Evolutionary conservation across 2,797 vertebrate species (phyloP).

Genomic region (Clamator glandarius): DNA sequence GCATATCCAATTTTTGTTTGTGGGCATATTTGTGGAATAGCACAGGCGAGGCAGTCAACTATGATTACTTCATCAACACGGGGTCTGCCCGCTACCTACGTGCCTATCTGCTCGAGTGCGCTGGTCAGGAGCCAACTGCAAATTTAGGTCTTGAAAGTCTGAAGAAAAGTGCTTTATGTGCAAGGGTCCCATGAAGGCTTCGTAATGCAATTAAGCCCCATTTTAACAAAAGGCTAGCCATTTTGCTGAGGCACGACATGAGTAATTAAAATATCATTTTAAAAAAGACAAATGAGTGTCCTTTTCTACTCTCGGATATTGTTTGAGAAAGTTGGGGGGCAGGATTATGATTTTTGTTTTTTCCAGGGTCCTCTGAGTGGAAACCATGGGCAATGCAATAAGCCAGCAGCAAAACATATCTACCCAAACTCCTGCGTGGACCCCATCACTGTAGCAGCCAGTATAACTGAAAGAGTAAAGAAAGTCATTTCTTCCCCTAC

Average conservation of each 20-base stretch:
- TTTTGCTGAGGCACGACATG: conserved; percentile 61
- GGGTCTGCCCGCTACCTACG: conserved; percentile 79
- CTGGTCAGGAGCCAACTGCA: conserved; percentile 83
- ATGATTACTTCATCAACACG: conserved; percentile 75
- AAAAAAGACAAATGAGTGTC: conserved; percentile 62
- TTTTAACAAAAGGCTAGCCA: conserved; percentile 72
- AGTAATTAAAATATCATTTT: conserved; percentile 75
- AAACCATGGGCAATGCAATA: neutral
- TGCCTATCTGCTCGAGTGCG: conserved; percentile 89
- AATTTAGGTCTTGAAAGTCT: conserved; percentile 81
- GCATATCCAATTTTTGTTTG: conserved; percentile 75
- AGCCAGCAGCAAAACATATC: neutral
- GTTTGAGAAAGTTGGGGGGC: neutral
- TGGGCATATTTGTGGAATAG: conserved; percentile 66
- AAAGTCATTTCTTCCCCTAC: neutral
- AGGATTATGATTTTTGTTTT: conserved; percentile 49
- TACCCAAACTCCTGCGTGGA: neutral
- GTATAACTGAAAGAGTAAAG: neutral
- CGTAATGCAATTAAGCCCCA: conserved; percentile 74
- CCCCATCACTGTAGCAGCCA: neutral
- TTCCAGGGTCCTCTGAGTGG: neutral
- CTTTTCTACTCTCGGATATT: conserved; percentile 55
- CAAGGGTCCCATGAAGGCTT: conserved; percentile 66
- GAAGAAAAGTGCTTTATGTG: conserved; percentile 76
- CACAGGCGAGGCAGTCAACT: conserved; percentile 68